Percentiles rank a stretch among this genome's conserved stretches.
phyloP scores from a whole-genome alignment of 2,797 vertebrate genomes.

The Vireo griseus region DNA sequence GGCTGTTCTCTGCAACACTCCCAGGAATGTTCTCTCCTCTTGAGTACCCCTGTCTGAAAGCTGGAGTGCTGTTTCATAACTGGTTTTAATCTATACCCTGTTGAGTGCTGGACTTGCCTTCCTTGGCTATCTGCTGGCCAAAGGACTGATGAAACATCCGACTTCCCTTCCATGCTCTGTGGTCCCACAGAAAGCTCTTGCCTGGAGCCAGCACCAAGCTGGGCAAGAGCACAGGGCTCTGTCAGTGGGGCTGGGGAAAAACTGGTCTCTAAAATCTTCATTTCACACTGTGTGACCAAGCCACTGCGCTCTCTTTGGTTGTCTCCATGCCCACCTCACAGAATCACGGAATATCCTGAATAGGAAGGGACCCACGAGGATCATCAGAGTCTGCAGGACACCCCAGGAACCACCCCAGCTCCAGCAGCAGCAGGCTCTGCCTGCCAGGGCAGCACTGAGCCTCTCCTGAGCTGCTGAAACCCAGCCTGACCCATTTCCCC shows the following conservation, averaged over 20 bases:
- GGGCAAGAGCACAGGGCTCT: fast-evolving
- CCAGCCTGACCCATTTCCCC: neutral
- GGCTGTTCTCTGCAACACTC: neutral
- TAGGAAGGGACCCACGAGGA: neutral
- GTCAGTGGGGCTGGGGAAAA: neutral
- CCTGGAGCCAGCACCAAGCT: neutral
- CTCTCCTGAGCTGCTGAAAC: neutral
- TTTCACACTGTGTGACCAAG: neutral
- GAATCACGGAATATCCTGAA: neutral
- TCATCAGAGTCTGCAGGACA: neutral
- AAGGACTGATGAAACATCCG: neutral
- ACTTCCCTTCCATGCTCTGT: fast-evolving
- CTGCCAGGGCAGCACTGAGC: neutral
- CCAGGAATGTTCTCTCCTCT: neutral
- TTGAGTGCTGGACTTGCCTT: neutral
- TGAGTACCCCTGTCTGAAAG: neutral
- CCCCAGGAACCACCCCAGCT: neutral
- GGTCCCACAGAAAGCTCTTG: neutral
- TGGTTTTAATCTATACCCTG: neutral
- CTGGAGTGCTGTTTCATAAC: neutral
- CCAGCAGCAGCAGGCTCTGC: neutral
- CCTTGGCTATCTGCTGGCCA: neutral
- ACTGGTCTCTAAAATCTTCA: neutral
- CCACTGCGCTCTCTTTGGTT: fast-evolving
- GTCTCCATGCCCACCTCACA: fast-evolving